Evolutionary conservation across 2,888 invertebrate genomes (phyloP), one percentile per base, ranked within the genome.

Genomic region (Eugnorisma glareosa): DNA sequence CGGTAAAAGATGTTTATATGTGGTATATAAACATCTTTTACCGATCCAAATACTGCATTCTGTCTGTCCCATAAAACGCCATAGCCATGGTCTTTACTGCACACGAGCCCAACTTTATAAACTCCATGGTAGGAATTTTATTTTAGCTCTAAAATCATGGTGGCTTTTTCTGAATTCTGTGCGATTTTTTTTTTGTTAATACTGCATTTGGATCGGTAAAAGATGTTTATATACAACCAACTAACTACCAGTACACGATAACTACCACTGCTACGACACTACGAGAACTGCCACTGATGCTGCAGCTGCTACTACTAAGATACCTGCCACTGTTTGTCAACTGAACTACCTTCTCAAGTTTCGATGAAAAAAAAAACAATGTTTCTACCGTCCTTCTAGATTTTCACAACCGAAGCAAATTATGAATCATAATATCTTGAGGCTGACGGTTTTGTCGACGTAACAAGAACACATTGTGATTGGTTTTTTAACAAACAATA

Each of bases 51-150:
- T n/a, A n/a, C n/a, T n/a, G n/a, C n/a, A n/a, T 88, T 61, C 84
- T 76, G 69, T 79, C 75, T 87, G 85, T 88, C 88, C 74, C 84
- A 88, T 88, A 84, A 88, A 88, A 85, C 82, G 72, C 77, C 86
- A 82, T 79, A 77, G 81, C 88, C 59, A 45, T 72, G 73, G 79
- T 77, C 77, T 87, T 86, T 82, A 87, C 81, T 80, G 83, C 85
- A 85, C 87, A 87, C 88, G 84, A 84, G 70, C 67, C 72, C 40
- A 43, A 81, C 78, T 79, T 79, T 79, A 79, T 76, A 66, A 67
- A 76, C 77, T 83, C 64, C 15, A 37, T 74, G 54, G 51, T 67
- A 54, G 67, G 71, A 77, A 79, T 75, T 81, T 78, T 75, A 75
- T 75, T 75, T 72, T 75, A 81, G 35, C 57, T 57, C 37, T 31